Evolutionary conservation across 1,140 invertebrate species (phyloP).

Genomic region (Tetramorium simillimum): DNA sequence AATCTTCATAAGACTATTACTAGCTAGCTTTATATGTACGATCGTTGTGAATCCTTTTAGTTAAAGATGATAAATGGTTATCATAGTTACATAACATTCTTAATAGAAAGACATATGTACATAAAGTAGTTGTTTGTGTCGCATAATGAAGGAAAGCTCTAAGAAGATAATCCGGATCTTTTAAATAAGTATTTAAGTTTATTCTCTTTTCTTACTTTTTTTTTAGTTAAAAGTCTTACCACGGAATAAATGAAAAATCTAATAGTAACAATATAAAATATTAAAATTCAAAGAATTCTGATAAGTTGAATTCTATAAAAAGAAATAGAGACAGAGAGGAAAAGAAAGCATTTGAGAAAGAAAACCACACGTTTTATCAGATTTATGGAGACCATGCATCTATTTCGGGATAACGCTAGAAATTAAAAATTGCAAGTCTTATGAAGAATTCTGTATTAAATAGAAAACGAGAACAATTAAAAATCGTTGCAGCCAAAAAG

Average conservation of each 20-base stretch:
- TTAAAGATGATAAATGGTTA: neutral
- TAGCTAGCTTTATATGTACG: neutral
- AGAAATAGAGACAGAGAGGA: neutral
- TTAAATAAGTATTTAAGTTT: neutral
- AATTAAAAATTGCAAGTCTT: neutral
- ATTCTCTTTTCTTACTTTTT: neutral
- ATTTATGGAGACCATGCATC: neutral
- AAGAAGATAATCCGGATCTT: neutral
- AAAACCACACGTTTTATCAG: neutral
- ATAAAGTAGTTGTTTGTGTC: neutral
- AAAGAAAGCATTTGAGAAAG: neutral
- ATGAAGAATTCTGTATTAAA: neutral
- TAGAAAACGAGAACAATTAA: neutral
- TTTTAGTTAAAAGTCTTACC: neutral
- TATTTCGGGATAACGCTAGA: neutral
- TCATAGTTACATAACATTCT: neutral
- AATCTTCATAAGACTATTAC: neutral
- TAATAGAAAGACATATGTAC: neutral
- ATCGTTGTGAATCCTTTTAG: neutral
- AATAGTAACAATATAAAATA: neutral
- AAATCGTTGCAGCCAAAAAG: neutral
- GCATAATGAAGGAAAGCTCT: neutral
- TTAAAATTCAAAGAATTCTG: neutral
- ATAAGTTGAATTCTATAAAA: neutral
- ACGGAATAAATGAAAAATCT: neutral